Percentiles rank a stretch among this genome's conserved stretches.
Evolutionary conservation across 2,888 invertebrate genomes (phyloP).

Genomic region (Antitype chi): DNA sequence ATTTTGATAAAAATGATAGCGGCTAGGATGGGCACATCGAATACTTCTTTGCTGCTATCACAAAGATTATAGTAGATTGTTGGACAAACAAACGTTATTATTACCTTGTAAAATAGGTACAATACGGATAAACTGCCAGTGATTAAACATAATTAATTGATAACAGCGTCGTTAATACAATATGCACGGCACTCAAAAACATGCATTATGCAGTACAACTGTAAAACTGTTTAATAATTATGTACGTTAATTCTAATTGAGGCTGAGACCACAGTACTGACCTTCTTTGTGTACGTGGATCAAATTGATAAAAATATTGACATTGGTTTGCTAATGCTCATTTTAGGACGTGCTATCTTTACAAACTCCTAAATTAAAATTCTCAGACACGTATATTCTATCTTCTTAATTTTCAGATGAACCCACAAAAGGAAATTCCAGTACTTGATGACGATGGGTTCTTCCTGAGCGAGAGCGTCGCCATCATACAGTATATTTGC

Average conservation of each 20-base stretch:
- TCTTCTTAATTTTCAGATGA: slow-evolving; percentile 89
- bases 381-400: neutral
- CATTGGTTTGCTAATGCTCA: neutral
- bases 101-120: neutral
- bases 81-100: neutral
- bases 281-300: slow-evolving; percentile 2
- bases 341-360: neutral
- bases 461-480: slow-evolving; percentile 93
- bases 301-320: slow-evolving; percentile 11
- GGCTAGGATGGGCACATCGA: neutral
- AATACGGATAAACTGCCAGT: neutral
- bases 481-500: slow-evolving; percentile 93
- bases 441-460: slow-evolving; percentile 95
- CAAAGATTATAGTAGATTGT: neutral
- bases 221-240: neutral
- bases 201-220: neutral
- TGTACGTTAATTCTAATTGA: slow-evolving; percentile 9
- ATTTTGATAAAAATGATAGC: neutral
- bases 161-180: neutral
- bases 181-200: neutral
- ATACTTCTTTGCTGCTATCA: neutral
- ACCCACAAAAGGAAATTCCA: slow-evolving; percentile 95
- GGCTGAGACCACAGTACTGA: neutral
- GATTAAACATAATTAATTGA: slow-evolving; percentile 3
- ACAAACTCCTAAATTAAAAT: neutral